Evolutionary conservation across 2,888 invertebrate genomes (phyloP).

Genomic region (Carpatolechia fugitivella): DNA sequence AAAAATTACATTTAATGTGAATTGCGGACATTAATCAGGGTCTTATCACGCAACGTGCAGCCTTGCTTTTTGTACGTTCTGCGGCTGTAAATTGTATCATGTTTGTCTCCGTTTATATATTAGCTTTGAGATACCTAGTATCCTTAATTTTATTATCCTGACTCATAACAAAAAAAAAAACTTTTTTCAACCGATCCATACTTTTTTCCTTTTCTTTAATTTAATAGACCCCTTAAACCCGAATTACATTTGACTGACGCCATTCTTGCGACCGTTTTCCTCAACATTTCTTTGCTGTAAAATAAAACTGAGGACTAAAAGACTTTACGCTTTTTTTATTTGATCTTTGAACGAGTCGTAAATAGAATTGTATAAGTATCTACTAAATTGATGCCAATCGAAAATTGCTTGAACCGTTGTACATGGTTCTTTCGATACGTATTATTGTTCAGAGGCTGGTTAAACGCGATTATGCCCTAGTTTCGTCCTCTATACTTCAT

Average conservation of each 20-base stretch:
- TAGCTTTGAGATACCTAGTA: not conserved
- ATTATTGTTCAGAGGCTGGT: too few relatives aligned
- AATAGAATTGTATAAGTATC: too few relatives aligned
- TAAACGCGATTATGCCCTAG: too few relatives aligned
- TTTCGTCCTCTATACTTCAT: too few relatives aligned
- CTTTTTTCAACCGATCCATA: not conserved
- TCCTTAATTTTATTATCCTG: not conserved
- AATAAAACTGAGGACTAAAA: not conserved
- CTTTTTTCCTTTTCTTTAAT: slow-evolving; percentile 1
- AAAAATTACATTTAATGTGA: slow-evolving; percentile 50
- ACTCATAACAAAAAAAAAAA: not conserved
- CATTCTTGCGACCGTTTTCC: not conserved
- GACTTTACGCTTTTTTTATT: not conserved
- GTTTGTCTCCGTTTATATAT: slow-evolving; percentile 25
- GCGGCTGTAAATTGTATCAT: slow-evolving; percentile 33
- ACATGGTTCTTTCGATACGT: too few relatives aligned
- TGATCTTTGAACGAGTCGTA: not conserved
- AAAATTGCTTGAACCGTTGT: too few relatives aligned
- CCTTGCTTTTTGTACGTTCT: slow-evolving; percentile 31
- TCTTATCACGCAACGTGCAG: slow-evolving; percentile 37
- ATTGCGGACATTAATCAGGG: slow-evolving; percentile 45
- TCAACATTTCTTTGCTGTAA: not conserved
- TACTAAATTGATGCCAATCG: too few relatives aligned
- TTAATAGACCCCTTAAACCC: not conserved
- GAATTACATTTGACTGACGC: slow-evolving; percentile 3